Evolutionary conservation across 2,113 vertebrate genomes (phyloP).

Genomic region (Pyrgilauda ruficollis): DNA sequence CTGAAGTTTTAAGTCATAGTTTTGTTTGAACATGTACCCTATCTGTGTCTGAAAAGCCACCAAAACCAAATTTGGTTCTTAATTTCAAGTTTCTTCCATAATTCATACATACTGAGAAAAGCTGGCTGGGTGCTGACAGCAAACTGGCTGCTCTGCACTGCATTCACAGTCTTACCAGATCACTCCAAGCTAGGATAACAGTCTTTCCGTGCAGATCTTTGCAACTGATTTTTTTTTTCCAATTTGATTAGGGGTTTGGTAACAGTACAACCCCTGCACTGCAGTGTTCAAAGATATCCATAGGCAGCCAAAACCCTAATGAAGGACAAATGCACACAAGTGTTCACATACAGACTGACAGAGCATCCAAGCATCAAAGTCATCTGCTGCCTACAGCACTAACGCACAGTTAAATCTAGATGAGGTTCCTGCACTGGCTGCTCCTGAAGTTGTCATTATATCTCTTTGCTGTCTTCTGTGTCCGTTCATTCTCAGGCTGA

Average conservation of each 20-base stretch:
- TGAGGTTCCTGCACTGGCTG: not conserved
- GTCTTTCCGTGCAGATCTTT: not conserved
- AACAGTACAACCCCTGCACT: not conserved
- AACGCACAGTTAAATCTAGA: not conserved
- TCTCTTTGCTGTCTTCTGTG: not conserved
- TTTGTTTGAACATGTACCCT: not conserved
- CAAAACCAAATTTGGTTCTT: conserved; percentile 21
- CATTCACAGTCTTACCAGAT: not conserved
- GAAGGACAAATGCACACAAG: not conserved
- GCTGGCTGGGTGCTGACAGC: not conserved
- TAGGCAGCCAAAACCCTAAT: not conserved
- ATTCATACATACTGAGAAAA: not conserved
- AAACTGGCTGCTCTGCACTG: not conserved
- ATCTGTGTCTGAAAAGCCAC: conserved; percentile 12
- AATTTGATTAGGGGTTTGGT: not conserved
- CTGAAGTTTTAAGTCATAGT: not conserved
- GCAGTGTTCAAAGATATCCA: not conserved
- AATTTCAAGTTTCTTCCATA: not conserved
- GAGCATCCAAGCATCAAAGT: not conserved
- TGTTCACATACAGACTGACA: accelerated
- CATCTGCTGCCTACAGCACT: not conserved
- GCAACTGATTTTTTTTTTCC: not conserved
- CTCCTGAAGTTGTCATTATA: not conserved
- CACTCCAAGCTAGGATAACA: not conserved
- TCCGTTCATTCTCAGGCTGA: not conserved